Evolutionary conservation across 2,888 invertebrate species (phyloP).

Genomic region (Zonitis immaculata): DNA sequence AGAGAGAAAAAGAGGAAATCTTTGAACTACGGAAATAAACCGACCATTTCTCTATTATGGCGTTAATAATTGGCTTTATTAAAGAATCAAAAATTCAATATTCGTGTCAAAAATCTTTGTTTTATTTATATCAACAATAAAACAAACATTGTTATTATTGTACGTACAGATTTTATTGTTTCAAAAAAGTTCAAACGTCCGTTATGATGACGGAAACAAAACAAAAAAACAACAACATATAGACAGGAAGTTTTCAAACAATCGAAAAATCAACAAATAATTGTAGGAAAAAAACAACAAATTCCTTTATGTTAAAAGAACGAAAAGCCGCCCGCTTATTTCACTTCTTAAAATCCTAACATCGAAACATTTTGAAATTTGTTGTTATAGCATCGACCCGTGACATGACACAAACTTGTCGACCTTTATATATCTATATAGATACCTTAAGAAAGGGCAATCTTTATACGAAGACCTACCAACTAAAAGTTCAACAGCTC

Average conservation of each 20-base stretch:
- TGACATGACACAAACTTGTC: neutral
- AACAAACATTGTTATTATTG: neutral
- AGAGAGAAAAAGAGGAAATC: neutral
- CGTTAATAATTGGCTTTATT: neutral
- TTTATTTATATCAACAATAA: neutral
- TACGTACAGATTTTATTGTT: neutral
- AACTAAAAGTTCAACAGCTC: neutral
- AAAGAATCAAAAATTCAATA: neutral
- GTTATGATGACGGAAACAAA: neutral
- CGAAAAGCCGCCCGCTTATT: too few species aligned
- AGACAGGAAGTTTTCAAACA: constrained; percentile 19
- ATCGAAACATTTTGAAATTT: neutral
- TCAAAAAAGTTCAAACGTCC: neutral
- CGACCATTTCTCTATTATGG: neutral
- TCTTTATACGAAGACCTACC: neutral
- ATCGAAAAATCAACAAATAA: constrained; percentile 32
- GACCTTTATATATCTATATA: too few species aligned
- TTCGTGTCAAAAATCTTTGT: neutral
- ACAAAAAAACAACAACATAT: neutral
- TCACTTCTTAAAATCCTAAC: too few species aligned
- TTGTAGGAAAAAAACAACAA: constrained; percentile 32
- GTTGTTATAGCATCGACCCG: neutral
- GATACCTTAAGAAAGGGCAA: constrained; percentile 1
- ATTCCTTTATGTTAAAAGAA: too few species aligned
- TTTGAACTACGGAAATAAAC: neutral